These are phyloP conservation scores for Rotaria magnacalcarata DNA, from an alignment of 2,888 invertebrate species.

Conservation along the genomic window DNA sequence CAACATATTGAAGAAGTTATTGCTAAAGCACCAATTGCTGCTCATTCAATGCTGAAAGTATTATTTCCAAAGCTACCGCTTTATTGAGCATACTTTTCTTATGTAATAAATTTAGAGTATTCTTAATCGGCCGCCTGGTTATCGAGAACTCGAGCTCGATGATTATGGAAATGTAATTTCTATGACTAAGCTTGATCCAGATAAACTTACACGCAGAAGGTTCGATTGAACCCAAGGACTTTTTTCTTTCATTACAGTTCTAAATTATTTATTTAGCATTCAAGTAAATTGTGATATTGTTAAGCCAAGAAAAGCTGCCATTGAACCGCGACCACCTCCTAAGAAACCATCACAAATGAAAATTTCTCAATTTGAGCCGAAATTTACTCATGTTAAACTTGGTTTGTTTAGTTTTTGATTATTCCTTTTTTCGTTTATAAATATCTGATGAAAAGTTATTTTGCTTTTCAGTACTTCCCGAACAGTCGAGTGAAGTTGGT, in stretches of 20 bases:
- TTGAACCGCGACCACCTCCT: background rate
- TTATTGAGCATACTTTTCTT: background rate
- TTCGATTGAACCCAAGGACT: background rate
- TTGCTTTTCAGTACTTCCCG: background rate
- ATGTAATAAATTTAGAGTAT: slow-evolving; percentile 8
- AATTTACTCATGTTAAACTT: background rate
- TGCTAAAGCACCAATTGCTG: slow-evolving; percentile 20
- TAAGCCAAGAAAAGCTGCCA: background rate
- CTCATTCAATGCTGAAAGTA: slow-evolving; percentile 27
- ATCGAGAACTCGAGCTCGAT: slow-evolving; percentile 20
- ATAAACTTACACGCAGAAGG: slow-evolving; percentile 1
- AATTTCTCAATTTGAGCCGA: background rate
- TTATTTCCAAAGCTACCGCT: background rate
- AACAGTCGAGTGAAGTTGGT: slow-evolving; percentile 13
- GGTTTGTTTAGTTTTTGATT: background rate
- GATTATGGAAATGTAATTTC: slow-evolving; percentile 9
- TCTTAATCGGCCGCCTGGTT: slow-evolving; percentile 12
- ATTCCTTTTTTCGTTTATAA: background rate
- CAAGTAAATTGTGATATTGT: background rate
- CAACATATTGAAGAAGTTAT: slow-evolving; percentile 25
- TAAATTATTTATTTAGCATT: background rate
- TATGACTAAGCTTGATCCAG: background rate
- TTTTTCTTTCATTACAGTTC: background rate
- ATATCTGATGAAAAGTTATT: background rate
- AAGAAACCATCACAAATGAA: background rate